Evolutionary conservation across 2,113 vertebrate genomes (phyloP).

Genomic region (Galemys pyrenaicus): DNA sequence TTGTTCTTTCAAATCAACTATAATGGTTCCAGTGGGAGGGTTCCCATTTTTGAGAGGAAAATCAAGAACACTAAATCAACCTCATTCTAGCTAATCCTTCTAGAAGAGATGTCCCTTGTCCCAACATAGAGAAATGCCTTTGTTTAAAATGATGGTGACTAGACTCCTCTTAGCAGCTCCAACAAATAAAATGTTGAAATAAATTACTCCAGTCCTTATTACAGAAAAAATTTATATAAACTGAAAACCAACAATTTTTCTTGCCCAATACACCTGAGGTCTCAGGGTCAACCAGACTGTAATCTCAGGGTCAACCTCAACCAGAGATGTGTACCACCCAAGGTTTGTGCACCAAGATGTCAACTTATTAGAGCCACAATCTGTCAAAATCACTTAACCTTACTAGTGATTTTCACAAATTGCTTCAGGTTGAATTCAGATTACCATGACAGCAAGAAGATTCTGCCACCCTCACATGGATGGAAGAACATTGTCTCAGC

Average conservation of each 20-base stretch:
- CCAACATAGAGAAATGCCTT: background rate
- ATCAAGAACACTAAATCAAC: background rate
- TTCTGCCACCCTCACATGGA: background rate
- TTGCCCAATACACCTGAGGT: background rate
- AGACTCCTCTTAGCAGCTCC: background rate
- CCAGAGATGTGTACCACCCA: fast-evolving
- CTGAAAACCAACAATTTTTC: background rate
- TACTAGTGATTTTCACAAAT: too few species aligned
- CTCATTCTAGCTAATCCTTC: background rate
- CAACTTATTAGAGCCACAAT: background rate
- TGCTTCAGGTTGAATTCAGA: background rate
- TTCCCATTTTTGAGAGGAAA: background rate
- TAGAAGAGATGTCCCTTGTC: background rate
- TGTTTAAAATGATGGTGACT: background rate
- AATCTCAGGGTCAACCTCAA: background rate
- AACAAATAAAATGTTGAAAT: background rate
- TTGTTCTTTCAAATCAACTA: background rate
- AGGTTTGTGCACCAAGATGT: background rate
- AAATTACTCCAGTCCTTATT: background rate
- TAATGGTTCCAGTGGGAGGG: background rate
- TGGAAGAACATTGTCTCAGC: background rate
- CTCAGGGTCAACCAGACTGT: background rate
- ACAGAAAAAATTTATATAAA: background rate
- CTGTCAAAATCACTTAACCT: background rate
- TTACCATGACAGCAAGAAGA: background rate